phyloP scores from a whole-genome alignment of 2,797 vertebrate genomes.

The Orientallactaga sibirica region DNA sequence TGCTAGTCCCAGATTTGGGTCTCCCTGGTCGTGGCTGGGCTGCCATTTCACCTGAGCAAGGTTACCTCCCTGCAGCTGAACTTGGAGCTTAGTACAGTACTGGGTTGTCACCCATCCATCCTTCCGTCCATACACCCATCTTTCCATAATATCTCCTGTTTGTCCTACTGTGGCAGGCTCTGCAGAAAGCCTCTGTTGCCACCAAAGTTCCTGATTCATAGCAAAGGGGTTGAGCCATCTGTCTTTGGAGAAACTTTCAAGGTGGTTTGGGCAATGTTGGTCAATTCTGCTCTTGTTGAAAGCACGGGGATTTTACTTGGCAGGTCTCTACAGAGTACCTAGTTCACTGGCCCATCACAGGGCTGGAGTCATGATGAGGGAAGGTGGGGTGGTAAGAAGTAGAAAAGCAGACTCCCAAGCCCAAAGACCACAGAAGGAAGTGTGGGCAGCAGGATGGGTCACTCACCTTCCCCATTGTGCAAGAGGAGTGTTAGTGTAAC shows the following conservation, averaged over 20 bases:
- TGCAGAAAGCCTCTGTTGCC: background rate
- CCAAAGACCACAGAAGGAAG: background rate
- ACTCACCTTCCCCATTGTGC: background rate
- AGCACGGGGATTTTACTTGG: background rate
- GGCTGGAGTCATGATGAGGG: background rate
- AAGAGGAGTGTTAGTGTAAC: background rate
- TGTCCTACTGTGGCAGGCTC: background rate
- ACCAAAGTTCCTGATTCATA: background rate
- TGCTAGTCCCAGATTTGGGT: background rate
- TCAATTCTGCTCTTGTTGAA: background rate
- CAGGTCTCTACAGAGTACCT: background rate
- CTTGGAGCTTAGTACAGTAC: background rate
- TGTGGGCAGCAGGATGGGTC: background rate
- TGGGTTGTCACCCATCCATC: background rate
- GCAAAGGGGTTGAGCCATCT: background rate
- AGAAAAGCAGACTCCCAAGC: background rate
- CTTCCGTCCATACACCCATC: background rate
- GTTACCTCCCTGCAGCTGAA: background rate
- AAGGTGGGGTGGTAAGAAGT: background rate
- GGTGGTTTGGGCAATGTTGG: background rate
- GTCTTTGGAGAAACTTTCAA: constrained; percentile 19
- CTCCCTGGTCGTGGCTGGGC: background rate
- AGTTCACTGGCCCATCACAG: background rate
- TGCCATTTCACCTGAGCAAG: background rate
- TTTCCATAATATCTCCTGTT: background rate